These are phyloP conservation scores for Sisor rabdophorus DNA, from an alignment of 2,113 vertebrate genomes.

Conservation along the genomic window DNA sequence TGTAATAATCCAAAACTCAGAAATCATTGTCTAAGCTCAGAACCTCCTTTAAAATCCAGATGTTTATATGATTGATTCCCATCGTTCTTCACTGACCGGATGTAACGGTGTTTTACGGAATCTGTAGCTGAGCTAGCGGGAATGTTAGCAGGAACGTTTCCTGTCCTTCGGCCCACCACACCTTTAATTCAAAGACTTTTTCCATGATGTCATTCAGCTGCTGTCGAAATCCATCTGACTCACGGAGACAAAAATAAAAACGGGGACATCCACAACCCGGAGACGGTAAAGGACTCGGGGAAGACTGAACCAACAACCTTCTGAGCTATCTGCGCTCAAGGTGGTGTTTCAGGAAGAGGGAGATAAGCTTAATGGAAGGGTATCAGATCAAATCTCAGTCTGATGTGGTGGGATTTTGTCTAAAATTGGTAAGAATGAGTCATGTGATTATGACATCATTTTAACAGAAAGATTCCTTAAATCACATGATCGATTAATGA, in stretches of 20 bases:
- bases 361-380: not conserved
- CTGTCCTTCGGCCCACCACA: not conserved
- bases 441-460: not conserved
- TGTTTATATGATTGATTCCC: too few relatives aligned
- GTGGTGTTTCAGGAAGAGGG: not conserved
- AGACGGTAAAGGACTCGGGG: not conserved
- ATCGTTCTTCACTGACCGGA: too few relatives aligned
- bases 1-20: too few relatives aligned
- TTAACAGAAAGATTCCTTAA: not conserved
- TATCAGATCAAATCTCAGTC: not conserved
- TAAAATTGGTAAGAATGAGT: not conserved
- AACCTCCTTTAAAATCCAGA: too few relatives aligned
- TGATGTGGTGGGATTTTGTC: not conserved
- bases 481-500: too few relatives aligned
- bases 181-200: not conserved
- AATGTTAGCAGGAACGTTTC: not conserved
- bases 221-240: not conserved
- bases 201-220: slow-evolving; percentile 1
- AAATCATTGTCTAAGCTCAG: too few relatives aligned
- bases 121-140: too few relatives aligned
- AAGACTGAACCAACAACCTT: not conserved
- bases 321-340: not conserved
- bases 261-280: too few relatives aligned
- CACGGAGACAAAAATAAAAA: not conserved
- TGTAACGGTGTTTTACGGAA: too few relatives aligned